Base-by-base conservation (phyloP, 2,797 vertebrate genomes). In the Muraenolepis orangiensis region DNA sequence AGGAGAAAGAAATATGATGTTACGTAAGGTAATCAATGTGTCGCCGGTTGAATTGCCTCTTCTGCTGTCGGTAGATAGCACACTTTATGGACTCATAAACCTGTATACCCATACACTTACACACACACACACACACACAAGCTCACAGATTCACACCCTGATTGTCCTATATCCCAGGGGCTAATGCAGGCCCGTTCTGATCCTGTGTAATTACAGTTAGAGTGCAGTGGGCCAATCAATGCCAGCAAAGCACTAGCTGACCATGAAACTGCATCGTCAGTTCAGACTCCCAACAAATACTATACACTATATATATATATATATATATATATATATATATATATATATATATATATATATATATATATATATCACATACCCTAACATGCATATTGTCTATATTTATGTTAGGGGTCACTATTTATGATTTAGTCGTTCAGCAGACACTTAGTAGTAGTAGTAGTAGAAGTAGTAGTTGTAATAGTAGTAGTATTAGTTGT, bases 31-130 rank as follows among this genome's bases (percentile, higher is more conserved):
- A 80, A 84, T 82, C 57, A 2, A 80, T 75, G 72, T 84, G 82
- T 83, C 80, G 81, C 74, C 46, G 81, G 79, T 87, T 86, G 80
- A 75, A 88, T 82, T 69, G 57, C 71, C 76, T 46, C 77, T 46
- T 74, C 88, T 90, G 88, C 85, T 78, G 74, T 68, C 78, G 61
- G 74, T 12, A 81, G 88, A 91, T 90, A 88, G 82, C 66, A 78
- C 6, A 0, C 36, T 86, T 80, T 75, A 78, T 67, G 0, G 68
- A 36, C 46, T 69, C 68, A 74, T 36, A 68, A 29, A 67, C 64
- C 61, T 72, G 71, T 69, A 42, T 57, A 46, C 66, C 8, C 30
- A 34, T 46, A 46, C 34, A 70, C 46, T n/a, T n/a, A 3, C 34
- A 26, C 32, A n/a, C 38, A 73, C 30, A 76, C 71, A 77, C 23